Conservation (phyloP, 2,113 vertebrate genomes). For the zebrafish (Danio rerio) region DNA sequence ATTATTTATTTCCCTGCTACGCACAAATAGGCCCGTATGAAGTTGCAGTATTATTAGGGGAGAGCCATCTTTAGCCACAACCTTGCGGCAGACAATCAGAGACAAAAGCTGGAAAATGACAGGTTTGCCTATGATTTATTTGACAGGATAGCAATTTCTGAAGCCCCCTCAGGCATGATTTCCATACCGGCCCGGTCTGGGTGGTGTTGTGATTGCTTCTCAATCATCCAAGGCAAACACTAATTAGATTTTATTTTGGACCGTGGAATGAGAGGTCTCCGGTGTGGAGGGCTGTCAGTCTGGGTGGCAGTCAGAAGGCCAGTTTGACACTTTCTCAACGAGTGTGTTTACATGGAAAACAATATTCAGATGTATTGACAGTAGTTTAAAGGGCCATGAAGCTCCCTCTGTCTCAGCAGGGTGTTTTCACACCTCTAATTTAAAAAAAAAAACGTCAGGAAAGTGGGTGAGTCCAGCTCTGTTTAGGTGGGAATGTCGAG, state of each 20-base stretch:
- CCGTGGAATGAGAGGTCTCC: constrained; percentile 65
- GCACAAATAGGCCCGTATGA: constrained; percentile 41
- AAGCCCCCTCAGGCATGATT: constrained; percentile 63
- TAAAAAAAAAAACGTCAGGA: no score
- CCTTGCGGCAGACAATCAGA: constrained; percentile 59
- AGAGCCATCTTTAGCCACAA: constrained; percentile 56
- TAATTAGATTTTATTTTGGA: constrained; percentile 74
- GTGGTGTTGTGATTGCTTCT: constrained; percentile 79
- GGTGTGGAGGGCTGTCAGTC: constrained; percentile 58
- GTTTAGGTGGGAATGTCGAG: no score
- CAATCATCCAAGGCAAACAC: constrained; percentile 78
- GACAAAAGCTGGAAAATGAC: constrained; percentile 61
- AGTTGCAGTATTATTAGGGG: constrained; percentile 45
- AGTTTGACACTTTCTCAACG: constrained; percentile 37
- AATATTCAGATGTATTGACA: no score
- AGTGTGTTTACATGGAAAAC: neutral
- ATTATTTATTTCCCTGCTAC: constrained; percentile 51
- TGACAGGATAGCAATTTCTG: constrained; percentile 63
- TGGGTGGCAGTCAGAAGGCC: constrained; percentile 66
- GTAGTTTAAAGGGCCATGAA: no score
- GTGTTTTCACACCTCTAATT: no score
- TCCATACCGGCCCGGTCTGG: constrained; percentile 67
- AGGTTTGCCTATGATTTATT: constrained; percentile 61
- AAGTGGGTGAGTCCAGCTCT: no score
- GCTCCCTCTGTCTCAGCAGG: no score